Evolutionary conservation across 2,888 invertebrate species (phyloP).

Genomic region (Lydus trimaculatus): DNA sequence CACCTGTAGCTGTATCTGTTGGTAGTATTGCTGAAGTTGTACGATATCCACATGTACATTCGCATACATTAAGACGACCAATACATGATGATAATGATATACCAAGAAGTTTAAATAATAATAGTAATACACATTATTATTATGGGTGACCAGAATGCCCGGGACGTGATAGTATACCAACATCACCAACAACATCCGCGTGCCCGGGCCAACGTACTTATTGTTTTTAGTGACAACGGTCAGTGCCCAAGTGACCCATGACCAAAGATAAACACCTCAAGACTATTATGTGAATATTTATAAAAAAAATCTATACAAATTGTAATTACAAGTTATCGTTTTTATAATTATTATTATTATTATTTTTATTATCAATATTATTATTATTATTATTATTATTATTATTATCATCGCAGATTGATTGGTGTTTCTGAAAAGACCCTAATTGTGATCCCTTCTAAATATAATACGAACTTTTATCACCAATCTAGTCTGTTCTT

Average conservation of each 20-base stretch:
- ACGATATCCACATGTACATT: constrained; percentile 52
- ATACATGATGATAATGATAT: constrained; percentile 63
- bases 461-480: constrained; percentile 12
- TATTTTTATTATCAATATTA: neutral
- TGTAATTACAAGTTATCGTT: constrained; percentile 29
- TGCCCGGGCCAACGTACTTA: constrained; percentile 60
- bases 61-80: constrained; percentile 56
- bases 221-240: constrained; percentile 52
- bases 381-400: neutral
- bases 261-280: constrained; percentile 50
- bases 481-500: constrained; percentile 13
- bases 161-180: constrained; percentile 50
- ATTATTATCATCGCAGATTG: neutral
- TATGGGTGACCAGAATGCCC: constrained; percentile 73
- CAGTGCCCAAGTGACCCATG: constrained; percentile 46
- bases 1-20: constrained; percentile 49
- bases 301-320: constrained; percentile 15
- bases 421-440: constrained; percentile 6
- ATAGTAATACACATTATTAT: constrained; percentile 74
- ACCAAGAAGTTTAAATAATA: constrained; percentile 70
- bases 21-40: constrained; percentile 58
- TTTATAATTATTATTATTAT: neutral
- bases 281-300: constrained; percentile 34
- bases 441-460: constrained; percentile 14
- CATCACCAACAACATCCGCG: constrained; percentile 50